phyloP scores from a whole-genome alignment of 2,797 vertebrate genomes.

The Thunnus albacares region DNA sequence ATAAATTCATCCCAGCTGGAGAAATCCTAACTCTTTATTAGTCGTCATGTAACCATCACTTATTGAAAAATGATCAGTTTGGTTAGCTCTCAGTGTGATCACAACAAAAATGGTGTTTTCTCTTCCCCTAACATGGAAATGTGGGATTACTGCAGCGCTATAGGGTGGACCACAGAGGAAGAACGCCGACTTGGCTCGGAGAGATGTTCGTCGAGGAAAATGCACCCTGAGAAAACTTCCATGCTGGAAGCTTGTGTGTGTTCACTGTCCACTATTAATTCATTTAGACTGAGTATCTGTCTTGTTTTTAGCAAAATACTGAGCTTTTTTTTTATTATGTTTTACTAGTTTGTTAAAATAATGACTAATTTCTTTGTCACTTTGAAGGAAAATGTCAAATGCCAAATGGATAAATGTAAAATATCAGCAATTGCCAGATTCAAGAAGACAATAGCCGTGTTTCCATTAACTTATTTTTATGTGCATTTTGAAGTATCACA shows the following conservation, averaged over 20 bases:
- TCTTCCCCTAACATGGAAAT: constrained; percentile 39
- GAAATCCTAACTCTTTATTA: constrained; percentile 32
- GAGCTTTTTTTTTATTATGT: too few relatives aligned
- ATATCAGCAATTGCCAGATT: neutral
- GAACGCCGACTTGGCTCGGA: constrained; percentile 29
- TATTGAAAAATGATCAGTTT: constrained; percentile 44
- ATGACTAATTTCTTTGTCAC: too few relatives aligned
- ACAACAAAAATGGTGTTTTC: constrained; percentile 41
- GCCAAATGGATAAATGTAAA: too few relatives aligned
- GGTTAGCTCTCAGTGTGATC: constrained; percentile 37
- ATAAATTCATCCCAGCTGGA: constrained; percentile 31
- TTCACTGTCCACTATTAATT: neutral
- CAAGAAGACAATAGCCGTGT: neutral
- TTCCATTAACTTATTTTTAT: too few relatives aligned
- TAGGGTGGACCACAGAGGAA: constrained; percentile 28
- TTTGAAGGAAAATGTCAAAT: too few relatives aligned
- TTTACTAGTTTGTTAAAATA: too few relatives aligned
- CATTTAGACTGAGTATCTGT: neutral
- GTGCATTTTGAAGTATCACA: too few relatives aligned
- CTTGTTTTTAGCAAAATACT: constrained; percentile 2
- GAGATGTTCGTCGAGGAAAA: constrained; percentile 1
- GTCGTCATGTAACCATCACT: constrained; percentile 21
- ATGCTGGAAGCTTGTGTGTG: neutral
- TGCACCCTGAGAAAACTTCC: constrained; percentile 13
- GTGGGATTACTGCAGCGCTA: constrained; percentile 23